These are phyloP conservation scores for Siniperca undulata DNA, from an alignment of 2,797 vertebrate genomes.

Conservation along the genomic window DNA sequence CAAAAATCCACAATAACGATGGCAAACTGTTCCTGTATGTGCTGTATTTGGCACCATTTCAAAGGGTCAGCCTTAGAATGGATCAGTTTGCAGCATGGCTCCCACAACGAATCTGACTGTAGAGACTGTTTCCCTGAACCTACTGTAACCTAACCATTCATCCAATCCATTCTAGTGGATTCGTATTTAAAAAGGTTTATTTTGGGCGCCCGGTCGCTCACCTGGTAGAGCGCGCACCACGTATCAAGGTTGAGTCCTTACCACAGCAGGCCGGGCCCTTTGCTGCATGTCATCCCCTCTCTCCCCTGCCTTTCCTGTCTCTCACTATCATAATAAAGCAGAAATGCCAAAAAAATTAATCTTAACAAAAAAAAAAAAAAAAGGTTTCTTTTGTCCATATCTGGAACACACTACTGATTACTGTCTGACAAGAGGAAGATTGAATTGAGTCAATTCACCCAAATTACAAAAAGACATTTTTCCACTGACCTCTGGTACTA, in stretches of 20 bases:
- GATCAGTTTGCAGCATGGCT: conserved; percentile 16
- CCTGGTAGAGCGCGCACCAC: no score
- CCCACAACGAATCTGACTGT: not conserved
- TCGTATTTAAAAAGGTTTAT: conserved; percentile 1
- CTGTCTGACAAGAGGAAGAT: conserved; percentile 24
- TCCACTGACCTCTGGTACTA: not conserved
- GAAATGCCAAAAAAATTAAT: no score
- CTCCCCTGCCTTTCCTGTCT: no score
- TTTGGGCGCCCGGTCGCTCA: no score
- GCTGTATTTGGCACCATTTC: conserved; percentile 24
- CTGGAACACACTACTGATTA: conserved; percentile 39
- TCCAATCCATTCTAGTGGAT: not conserved
- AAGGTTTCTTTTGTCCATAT: conserved; percentile 3
- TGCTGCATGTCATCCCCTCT: not conserved
- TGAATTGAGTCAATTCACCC: conserved; percentile 42
- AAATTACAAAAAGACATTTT: conserved; percentile 26
- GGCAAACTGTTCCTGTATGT: not conserved
- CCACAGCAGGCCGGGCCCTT: no score
- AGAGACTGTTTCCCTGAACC: not conserved
- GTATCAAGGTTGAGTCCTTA: no score
- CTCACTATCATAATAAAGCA: no score
- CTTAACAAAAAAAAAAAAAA: no score
- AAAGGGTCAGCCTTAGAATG: conserved; percentile 7
- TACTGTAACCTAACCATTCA: not conserved
- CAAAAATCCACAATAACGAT: not conserved